These are phyloP conservation scores for Agrilus mali DNA, from an alignment of 2,888 invertebrate species.

Conservation along the genomic window DNA sequence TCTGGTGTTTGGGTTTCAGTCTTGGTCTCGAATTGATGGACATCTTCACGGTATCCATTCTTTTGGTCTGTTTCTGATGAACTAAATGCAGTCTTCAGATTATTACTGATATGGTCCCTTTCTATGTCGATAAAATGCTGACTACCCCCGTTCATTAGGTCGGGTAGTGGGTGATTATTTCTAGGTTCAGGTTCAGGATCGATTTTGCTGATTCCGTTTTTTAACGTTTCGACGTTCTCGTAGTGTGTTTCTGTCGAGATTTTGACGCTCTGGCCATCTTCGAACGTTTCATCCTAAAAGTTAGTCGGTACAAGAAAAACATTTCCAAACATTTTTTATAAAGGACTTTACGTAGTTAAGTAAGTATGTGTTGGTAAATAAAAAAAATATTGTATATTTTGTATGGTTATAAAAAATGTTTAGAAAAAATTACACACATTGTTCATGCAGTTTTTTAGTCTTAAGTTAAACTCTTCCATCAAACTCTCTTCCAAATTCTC, in stretches of 20 bases:
- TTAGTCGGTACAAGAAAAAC: slow-evolving; percentile 16
- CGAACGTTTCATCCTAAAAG: slow-evolving; percentile 27
- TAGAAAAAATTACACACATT: slow-evolving; percentile 27
- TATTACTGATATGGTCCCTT: slow-evolving; percentile 15
- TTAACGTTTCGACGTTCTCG: slow-evolving; percentile 19
- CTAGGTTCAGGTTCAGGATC: not conserved
- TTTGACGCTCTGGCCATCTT: slow-evolving; percentile 11
- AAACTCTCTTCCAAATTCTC: slow-evolving; percentile 32
- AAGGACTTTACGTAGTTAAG: not conserved
- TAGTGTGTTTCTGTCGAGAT: slow-evolving; percentile 16
- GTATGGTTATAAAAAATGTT: slow-evolving; percentile 4
- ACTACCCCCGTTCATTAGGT: slow-evolving; percentile 3
- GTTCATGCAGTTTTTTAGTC: slow-evolving; percentile 35
- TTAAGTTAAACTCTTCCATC: slow-evolving; percentile 35
- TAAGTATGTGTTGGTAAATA: no score
- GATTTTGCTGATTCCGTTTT: slow-evolving; percentile 6
- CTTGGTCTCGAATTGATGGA: slow-evolving; percentile 6
- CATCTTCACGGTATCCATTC: slow-evolving; percentile 7
- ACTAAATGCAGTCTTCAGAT: slow-evolving; percentile 1
- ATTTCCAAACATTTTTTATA: no score
- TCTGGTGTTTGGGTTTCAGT: slow-evolving; percentile 1
- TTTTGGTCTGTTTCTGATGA: slow-evolving; percentile 8
- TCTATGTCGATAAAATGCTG: slow-evolving; percentile 24
- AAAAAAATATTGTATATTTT: not conserved
- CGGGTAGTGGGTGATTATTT: not conserved